Evolutionary conservation across 30 jellyfish, hydroid and myxozoan genomes (phyloP).

Genomic region (Sanderia malayensis): DNA sequence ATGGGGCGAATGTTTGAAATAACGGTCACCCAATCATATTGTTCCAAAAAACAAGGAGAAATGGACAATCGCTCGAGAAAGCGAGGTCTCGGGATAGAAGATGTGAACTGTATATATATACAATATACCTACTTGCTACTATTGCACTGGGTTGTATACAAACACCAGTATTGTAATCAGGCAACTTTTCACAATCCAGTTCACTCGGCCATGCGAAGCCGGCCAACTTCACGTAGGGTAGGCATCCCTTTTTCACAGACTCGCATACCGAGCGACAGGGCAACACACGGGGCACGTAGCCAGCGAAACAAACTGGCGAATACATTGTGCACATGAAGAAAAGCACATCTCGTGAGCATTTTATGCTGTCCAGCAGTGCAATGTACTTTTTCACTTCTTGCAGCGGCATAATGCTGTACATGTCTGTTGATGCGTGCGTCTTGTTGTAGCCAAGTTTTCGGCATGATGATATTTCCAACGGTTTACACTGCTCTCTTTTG

Average conservation of each 20-base stretch:
- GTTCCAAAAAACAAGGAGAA: too few relatives aligned
- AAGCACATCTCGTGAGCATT: conserved; percentile 68
- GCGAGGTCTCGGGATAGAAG: too few relatives aligned
- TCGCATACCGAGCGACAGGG: conserved; percentile 94
- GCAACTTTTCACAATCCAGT: conserved; percentile 71
- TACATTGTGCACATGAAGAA: conserved; percentile 82
- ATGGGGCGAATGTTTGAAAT: too few relatives aligned
- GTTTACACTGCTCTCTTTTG: conserved; percentile 45
- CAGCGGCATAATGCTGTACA: conserved; percentile 65
- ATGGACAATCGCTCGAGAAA: too few relatives aligned
- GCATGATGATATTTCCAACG: conserved; percentile 70
- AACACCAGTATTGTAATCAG: conserved; percentile 87
- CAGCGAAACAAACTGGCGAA: conserved; percentile 86
- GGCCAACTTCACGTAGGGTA: conserved; percentile 35
- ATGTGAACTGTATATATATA: too few relatives aligned
- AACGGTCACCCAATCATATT: too few relatives aligned
- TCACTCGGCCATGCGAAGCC: conserved; percentile 91
- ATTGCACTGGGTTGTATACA: conserved; percentile 94
- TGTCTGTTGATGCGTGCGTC: conserved; percentile 47
- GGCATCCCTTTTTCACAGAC: conserved; percentile 70
- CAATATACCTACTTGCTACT: conserved; percentile 22
- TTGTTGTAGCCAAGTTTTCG: conserved; percentile 87
- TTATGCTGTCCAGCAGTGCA: conserved; percentile 46
- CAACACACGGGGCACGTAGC: conserved; percentile 60
- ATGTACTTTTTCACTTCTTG: conserved; percentile 64